phyloP scores from a whole-genome alignment of 2,797 vertebrate species.

The Helarctos malayanus region DNA sequence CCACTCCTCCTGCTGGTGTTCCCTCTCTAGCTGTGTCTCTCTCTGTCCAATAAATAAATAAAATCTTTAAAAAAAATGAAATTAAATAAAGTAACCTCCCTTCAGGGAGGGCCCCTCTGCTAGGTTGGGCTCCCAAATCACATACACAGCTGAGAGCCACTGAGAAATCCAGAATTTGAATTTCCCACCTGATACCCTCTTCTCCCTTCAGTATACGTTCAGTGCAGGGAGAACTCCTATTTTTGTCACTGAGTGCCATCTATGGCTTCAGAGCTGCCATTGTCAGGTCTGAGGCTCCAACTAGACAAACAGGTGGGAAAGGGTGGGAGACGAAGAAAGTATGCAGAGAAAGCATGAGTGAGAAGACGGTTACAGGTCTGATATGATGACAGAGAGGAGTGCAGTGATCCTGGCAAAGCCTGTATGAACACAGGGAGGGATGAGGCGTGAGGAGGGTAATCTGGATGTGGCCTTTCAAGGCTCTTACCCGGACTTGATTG shows the following conservation, averaged over 20 bases:
- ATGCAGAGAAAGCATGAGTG: background rate
- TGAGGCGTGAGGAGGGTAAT: background rate
- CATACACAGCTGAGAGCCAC: background rate
- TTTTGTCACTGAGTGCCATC: background rate
- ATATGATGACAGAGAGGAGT: background rate
- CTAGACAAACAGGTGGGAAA: background rate
- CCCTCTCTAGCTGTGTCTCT: too few relatives aligned
- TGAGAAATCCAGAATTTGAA: background rate
- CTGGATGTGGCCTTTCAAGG: background rate
- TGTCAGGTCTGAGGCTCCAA: background rate
- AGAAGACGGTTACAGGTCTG: background rate
- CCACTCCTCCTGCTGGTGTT: too few relatives aligned
- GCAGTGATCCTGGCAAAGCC: background rate
- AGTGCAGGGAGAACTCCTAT: constrained; percentile 6
- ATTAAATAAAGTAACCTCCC: background rate
- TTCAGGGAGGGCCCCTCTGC: background rate
- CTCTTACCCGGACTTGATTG: constrained; percentile 94
- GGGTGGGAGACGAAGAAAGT: background rate
- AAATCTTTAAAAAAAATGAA: too few relatives aligned
- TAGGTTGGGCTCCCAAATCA: background rate
- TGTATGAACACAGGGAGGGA: background rate
- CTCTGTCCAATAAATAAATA: too few relatives aligned
- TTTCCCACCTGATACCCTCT: background rate
- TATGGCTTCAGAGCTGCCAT: background rate
- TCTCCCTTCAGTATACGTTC: background rate